Evolutionary conservation across 2,888 invertebrate genomes (phyloP).

Genomic region (Drosophila kuntzei): DNA sequence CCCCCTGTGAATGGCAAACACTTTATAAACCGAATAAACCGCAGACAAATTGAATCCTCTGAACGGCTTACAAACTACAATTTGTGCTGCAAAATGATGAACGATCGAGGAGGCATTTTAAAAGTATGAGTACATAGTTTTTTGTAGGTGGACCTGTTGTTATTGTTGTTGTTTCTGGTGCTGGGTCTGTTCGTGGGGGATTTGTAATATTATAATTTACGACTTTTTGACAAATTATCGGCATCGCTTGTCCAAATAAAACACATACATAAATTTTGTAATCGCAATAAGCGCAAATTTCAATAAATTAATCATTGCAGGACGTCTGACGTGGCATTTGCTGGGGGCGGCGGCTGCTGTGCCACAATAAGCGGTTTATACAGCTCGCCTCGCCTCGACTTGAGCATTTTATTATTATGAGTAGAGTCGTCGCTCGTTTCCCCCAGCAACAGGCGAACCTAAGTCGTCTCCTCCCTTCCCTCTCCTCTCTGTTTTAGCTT

Average conservation of each 20-base stretch:
- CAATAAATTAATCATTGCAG: conserved; percentile 75
- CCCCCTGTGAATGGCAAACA: conserved; percentile 21
- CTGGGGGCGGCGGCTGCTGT: background rate
- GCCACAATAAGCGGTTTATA: conserved; percentile 61
- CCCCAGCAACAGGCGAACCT: conserved; percentile 60
- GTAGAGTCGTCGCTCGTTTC: background rate
- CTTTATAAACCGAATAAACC: conserved; percentile 54
- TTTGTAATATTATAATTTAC: conserved; percentile 72
- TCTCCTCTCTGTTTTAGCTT: background rate
- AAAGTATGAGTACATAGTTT: background rate
- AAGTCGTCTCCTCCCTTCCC: background rate
- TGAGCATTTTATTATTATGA: conserved; percentile 31
- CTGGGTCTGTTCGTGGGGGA: background rate
- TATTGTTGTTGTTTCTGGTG: background rate
- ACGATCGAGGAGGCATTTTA: conserved; percentile 14
- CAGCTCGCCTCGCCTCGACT: background rate
- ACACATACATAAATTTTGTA: conserved; percentile 70
- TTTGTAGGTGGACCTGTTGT: background rate
- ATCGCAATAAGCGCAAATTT: conserved; percentile 79
- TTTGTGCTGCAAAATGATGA: conserved; percentile 25
- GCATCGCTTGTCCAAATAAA: conserved; percentile 71
- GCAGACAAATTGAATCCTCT: conserved; percentile 64
- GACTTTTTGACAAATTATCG: conserved; percentile 82
- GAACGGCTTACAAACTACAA: conserved; percentile 28
- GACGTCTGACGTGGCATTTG: conserved; percentile 47